Evolutionary conservation across 2,888 invertebrate species (phyloP), one percentile per base, ranked within the genome.

Genomic region (Drosophila parthenogenetica): DNA sequence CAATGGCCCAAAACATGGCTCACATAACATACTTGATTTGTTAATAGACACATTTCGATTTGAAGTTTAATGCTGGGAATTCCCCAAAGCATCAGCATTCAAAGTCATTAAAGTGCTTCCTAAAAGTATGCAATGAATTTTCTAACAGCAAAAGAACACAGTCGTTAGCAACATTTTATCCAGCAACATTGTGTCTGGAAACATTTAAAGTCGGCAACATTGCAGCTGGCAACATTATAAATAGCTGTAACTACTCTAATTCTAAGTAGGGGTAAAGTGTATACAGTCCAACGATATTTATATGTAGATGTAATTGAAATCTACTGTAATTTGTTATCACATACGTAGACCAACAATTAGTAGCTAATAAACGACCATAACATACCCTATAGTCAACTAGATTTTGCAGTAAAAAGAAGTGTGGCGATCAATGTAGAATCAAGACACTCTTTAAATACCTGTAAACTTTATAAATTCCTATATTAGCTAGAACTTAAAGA

Each of bases 51-150:
- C 45, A 57, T 57, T 57, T 57, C 45, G 37, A 57, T 35, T 29
- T 37, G 13, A 14, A 55, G 45, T 2, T 37, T 57, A 57, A 67
- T 37, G 16, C 45, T 10, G 46, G 37, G 35, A 32, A 25, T 10
- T 22, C 22, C 19, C 35, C 5, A 14, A n/a, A 19, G 13, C 35
- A 32, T 1, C 19, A 22, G 16, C n/a, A 14, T 22, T 37, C 1
- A 37, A 57, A 45, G 10, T 17, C n/a, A 19, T 13, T 19, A 37
- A 16, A 17, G 5, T 11, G 35, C 40, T 3, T 8, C 67, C 68
- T 37, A 5, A 70, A 69, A 80, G 68, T 80, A 70, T 69, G 81
- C 73, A 42, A 22, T 46, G 17, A 14, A n/a, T 57, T 39, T 7
- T 19, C 7, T 29, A 5, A 5, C 29, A 29, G 29, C 22, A 4